Base-by-base conservation (phyloP, 2,888 invertebrate species). In the Andrena haemorrhoa region DNA sequence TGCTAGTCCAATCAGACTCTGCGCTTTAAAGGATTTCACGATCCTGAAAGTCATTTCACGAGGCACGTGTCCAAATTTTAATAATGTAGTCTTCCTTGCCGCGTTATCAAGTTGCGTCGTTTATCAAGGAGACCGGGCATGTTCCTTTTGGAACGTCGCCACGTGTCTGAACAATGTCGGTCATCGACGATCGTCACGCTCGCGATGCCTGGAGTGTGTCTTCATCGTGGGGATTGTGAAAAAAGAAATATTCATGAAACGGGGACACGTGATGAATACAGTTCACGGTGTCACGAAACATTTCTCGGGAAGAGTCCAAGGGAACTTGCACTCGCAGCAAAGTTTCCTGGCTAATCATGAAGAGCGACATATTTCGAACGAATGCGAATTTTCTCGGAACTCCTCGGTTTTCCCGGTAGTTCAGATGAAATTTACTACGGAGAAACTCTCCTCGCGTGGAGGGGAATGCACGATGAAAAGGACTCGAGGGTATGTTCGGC, bases 111-210 rank as follows among this genome's bases (percentile, higher is more conserved):
- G 33, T 33, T 35, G 33, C 33, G 10, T 56, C 23, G 56, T 20
- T 26, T 56, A 26, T 56, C 23, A 4, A 12, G 31, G n/a, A 4
- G 33, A 16, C 20, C 23, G 6, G 23, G 20, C 4, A 56, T 20
- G 51, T 31, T 51, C 20, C 20, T 56, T 20, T 16, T 35, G 26
- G 23, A 68, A 68, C 68, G 23, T 4, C 16, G 53, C 58, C 35
- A 58, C 26, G 53, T 29, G 56, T 53, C 41, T 1, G 1, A 58
- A 47, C 26, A 20, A 26, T 12, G 58, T 12, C 41, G n/a, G 29
- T 58, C 69, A 58, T 69, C 58, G 56, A 41, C 16, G 69, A 70
- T 70, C 56, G 23, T 53, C 56, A 10, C 35, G 16, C 16, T 7
- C 26, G 35, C n/a, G 69, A 26, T n/a, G 2, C 23, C 7, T 33